A percentile compares a stretch with the other conserved stretches of the same genome.
These are phyloP conservation scores for Agraylea sexmaculata DNA, from an alignment of 1,140 invertebrate genomes.

Conservation along the genomic window DNA sequence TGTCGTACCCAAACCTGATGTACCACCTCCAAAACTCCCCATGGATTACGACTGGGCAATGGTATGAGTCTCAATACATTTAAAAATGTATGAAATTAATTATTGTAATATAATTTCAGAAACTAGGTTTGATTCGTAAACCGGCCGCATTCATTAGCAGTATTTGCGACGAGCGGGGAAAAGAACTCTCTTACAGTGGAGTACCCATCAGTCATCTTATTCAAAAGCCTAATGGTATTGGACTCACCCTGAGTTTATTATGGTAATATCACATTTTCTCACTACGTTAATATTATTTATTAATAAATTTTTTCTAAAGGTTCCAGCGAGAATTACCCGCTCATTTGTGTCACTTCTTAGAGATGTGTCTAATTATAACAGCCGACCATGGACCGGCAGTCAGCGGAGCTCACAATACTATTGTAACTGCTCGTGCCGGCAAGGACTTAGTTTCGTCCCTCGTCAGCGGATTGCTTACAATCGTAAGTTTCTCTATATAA, in stretches of 20 bases:
- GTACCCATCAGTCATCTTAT: slow-evolving; percentile 95
- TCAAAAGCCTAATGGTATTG: slow-evolving; percentile 85
- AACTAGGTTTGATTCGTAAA: slow-evolving; percentile 95
- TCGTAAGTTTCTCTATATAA: slow-evolving; percentile 55
- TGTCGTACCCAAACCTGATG: slow-evolving; percentile 80
- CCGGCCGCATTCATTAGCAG: slow-evolving; percentile 99
- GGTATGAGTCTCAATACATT: slow-evolving; percentile 42
- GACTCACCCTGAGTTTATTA: slow-evolving; percentile 90
- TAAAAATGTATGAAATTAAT: too few species aligned
- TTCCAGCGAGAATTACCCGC: slow-evolving; percentile 92
- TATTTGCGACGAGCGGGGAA: slow-evolving; percentile 97
- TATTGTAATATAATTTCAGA: too few species aligned
- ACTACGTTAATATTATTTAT: slow-evolving; percentile 4
- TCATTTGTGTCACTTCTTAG: slow-evolving; percentile 95
- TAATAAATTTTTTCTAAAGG: slow-evolving; percentile 21
- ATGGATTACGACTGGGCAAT: slow-evolving; percentile 99
- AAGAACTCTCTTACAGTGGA: slow-evolving; percentile 95
- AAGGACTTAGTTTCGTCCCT: slow-evolving; percentile 98
- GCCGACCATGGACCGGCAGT: slow-evolving; percentile 99
- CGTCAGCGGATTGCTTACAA: slow-evolving; percentile 93
- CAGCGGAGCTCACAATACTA: slow-evolving; percentile 97
- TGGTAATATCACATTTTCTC: too few species aligned
- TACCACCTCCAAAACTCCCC: slow-evolving; percentile 95
- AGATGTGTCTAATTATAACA: slow-evolving; percentile 98
- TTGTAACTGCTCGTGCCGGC: slow-evolving; percentile 95